Evolutionary conservation across 2,113 vertebrate genomes (phyloP), one percentile per base, ranked within the genome.

Genomic region (Chitala chitala): DNA sequence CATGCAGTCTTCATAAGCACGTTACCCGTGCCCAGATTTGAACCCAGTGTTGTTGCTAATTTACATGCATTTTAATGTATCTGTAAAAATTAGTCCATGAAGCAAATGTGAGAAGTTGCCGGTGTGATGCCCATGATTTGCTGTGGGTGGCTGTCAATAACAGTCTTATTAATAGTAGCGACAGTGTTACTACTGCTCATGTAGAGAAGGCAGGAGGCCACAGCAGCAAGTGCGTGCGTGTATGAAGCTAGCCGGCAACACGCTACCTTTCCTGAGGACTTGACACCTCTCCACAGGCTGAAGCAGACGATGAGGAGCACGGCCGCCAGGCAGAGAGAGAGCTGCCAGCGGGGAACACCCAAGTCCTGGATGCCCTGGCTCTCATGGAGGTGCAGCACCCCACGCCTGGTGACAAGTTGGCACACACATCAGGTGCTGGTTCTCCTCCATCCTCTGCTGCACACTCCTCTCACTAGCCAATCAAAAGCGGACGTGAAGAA

Each of bases 201-300:
- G n/a, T n/a, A n/a, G n/a, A n/a, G n/a, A n/a, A n/a, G n/a, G n/a
- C n/a, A n/a, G n/a, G n/a, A n/a, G n/a, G n/a, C n/a, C n/a, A n/a
- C n/a, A n/a, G n/a, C n/a, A n/a, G n/a, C n/a, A n/a, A n/a, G n/a
- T n/a, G n/a, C n/a, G 38, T 38, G 59, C 31, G 5, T 36, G 33
- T 38, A n/a, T 17, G 33, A 8, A n/a, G 33, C 33, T 63, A 20
- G 12, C 3, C 7, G 59, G 8, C 29, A 13, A 7, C 59, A 7
- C 33, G 12, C 55, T 93, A 98, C 97, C 95, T 99, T 99, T 82
- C 97, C 97, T 2, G 97, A 99, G 0, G 97, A 98, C 85, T 98
- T 98, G 85, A 99, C 96, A 0, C 97, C 97, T 89, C 98, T 98
- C 96, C 96, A 98, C 64, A 99, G 88, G 83, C 96, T 98, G 83